Conservation (phyloP, 2,113 vertebrate genomes). For the Thalassarche chlororhynchos region DNA sequence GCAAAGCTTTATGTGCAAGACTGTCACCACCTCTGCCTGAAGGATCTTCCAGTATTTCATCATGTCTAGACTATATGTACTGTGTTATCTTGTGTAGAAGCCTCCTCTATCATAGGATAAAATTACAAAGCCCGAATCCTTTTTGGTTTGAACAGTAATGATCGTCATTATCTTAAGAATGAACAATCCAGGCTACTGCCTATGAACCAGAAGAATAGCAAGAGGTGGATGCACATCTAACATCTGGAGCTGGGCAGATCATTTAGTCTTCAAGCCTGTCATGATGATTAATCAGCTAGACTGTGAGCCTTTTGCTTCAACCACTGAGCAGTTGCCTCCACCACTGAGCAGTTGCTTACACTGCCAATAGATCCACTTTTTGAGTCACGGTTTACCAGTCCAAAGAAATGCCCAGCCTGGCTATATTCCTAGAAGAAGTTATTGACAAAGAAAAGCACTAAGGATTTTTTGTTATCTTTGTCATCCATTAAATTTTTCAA, state of each 20-base stretch:
- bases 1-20: background rate
- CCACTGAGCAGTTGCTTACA: background rate
- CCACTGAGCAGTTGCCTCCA: background rate
- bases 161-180: background rate
- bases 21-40: background rate
- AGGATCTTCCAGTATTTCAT: constrained; percentile 17
- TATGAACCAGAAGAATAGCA: background rate
- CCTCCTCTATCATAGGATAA: background rate
- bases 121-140: constrained; percentile 2
- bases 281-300: constrained; percentile 33
- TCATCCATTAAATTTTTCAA: constrained; percentile 6
- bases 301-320: background rate
- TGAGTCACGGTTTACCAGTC: background rate
- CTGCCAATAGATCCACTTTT: background rate
- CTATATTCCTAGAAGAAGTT: background rate
- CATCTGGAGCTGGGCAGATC: constrained; percentile 32
- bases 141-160: background rate
- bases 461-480: constrained; percentile 11
- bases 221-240: background rate
- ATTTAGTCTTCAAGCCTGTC: constrained; percentile 2
- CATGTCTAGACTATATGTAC: background rate
- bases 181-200: background rate
- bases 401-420: constrained; percentile 14
- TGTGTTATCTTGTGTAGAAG: background rate
- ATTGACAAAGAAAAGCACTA: constrained; percentile 5